A percentile compares a stretch with the other conserved stretches of the same genome.
Evolutionary conservation across 2,113 vertebrate species (phyloP).

Genomic region (Oenanthe oenanthe): DNA sequence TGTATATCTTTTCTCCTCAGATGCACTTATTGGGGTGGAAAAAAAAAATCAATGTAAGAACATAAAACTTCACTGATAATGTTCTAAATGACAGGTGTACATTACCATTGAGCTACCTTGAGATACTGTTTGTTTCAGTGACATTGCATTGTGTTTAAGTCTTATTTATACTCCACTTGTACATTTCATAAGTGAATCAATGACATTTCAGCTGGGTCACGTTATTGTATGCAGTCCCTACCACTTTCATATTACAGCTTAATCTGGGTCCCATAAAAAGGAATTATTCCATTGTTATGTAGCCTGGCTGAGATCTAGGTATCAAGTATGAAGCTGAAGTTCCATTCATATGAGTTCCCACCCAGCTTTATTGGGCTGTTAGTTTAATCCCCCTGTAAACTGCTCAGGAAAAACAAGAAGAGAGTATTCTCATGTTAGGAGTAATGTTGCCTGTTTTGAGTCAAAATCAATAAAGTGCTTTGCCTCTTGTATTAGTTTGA

Average conservation of each 20-base stretch:
- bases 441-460: neutral
- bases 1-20: neutral
- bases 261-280: neutral
- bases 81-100: neutral
- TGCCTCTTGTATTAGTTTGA: neutral
- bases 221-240: neutral
- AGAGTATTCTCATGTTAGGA: neutral
- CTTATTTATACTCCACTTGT: neutral
- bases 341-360: neutral
- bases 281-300: neutral
- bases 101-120: neutral
- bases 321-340: neutral
- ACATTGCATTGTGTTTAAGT: neutral
- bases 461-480: neutral
- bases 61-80: neutral
- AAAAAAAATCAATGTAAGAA: neutral
- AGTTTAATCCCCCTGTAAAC: neutral
- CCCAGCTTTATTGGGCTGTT: neutral
- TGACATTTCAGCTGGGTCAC: neutral
- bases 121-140: neutral
- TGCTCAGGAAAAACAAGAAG: neutral
- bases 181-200: neutral
- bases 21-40: neutral
- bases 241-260: neutral
- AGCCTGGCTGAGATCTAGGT: neutral